phyloP scores from a whole-genome alignment of 2,888 invertebrate genomes.

The Teleogryllus oceanicus region DNA sequence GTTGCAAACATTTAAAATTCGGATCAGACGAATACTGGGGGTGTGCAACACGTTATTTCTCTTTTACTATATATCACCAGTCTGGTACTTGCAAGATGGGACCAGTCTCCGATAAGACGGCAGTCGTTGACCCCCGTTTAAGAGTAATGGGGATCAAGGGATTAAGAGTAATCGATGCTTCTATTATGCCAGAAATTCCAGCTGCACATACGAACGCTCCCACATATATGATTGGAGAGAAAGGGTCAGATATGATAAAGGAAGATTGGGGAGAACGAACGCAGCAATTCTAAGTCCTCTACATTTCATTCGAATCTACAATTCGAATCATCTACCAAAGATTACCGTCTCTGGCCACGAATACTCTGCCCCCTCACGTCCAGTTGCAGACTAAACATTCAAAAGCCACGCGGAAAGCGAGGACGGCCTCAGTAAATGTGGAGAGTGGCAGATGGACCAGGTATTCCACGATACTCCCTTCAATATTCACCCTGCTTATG shows the following conservation, averaged over 20 bases:
- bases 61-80: slow-evolving; percentile 68
- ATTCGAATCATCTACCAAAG: too few species aligned
- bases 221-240: slow-evolving; percentile 77
- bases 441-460: too few species aligned
- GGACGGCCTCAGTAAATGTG: too few species aligned
- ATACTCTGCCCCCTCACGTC: too few species aligned
- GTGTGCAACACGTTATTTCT: slow-evolving; percentile 63
- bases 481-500: too few species aligned
- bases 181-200: slow-evolving; percentile 73
- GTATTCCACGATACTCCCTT: too few species aligned
- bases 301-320: too few species aligned
- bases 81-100: slow-evolving; percentile 68
- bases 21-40: slow-evolving; percentile 67
- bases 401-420: too few species aligned
- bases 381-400: too few species aligned
- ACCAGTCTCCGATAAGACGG: slow-evolving; percentile 52
- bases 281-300: too few species aligned
- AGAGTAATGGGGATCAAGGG: slow-evolving; percentile 63
- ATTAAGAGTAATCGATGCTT: slow-evolving; percentile 72
- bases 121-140: slow-evolving; percentile 63
- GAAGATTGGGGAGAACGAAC: slow-evolving; percentile 47
- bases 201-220: slow-evolving; percentile 77
- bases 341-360: too few species aligned
- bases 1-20: slow-evolving; percentile 56
- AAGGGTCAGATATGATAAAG: slow-evolving; percentile 69